phyloP scores from a whole-genome alignment of 2,888 invertebrate genomes.

The Sinhomidia bicolor region DNA sequence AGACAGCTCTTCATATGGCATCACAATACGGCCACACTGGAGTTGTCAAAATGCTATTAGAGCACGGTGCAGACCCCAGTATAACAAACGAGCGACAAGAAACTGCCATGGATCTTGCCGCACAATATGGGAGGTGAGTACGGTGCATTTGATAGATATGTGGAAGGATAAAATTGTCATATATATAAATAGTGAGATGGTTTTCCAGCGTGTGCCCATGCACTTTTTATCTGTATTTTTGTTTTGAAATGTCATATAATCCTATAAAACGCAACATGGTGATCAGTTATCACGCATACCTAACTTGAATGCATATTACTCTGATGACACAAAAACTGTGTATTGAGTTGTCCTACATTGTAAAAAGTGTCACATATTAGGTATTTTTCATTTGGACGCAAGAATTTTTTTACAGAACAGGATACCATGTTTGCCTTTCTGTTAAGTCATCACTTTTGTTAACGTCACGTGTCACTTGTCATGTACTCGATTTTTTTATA shows the following conservation, averaged over 20 bases:
- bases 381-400: too few relatives aligned
- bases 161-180: neutral
- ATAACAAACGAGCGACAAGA: conserved; percentile 93
- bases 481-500: neutral
- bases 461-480: conserved; percentile 20
- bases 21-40: conserved; percentile 95
- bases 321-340: conserved; percentile 22
- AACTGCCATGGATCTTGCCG: conserved; percentile 96
- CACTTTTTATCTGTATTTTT: neutral
- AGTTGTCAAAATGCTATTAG: conserved; percentile 91
- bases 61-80: conserved; percentile 93
- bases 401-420: too few relatives aligned
- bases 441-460: conserved; percentile 52
- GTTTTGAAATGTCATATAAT: conserved; percentile 6
- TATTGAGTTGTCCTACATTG: conserved; percentile 4
- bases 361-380: conserved; percentile 20
- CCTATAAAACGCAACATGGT: neutral
- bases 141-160: neutral
- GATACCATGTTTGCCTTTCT: too few relatives aligned
- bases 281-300: too few relatives aligned
- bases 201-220: conserved; percentile 23
- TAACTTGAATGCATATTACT: neutral
- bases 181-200: neutral
- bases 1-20: conserved; percentile 96
- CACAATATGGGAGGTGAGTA: conserved; percentile 91